These are phyloP conservation scores for Vannuccia rotundouncinata DNA, from an alignment of 2,888 invertebrate species.

Conservation along the genomic window DNA sequence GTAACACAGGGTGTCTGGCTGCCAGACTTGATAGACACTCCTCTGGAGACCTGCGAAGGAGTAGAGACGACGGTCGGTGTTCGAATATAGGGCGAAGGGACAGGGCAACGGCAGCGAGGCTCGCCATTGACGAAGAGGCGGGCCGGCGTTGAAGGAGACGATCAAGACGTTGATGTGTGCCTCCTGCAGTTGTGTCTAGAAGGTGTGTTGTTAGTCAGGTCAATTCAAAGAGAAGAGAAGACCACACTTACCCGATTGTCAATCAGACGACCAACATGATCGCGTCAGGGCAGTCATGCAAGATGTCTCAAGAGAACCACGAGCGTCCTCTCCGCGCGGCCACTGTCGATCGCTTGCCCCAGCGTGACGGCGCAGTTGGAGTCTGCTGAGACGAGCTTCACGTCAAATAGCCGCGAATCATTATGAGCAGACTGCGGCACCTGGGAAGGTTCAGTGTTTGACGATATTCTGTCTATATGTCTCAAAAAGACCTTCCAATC, in stretches of 20 bases:
- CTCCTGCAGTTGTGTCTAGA: not conserved
- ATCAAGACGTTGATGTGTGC: not conserved
- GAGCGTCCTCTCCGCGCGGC: not conserved
- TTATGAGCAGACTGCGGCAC: too few relatives aligned
- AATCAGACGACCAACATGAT: not conserved
- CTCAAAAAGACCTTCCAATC: too few relatives aligned
- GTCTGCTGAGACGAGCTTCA: too few relatives aligned
- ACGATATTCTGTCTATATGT: too few relatives aligned
- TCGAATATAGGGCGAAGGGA: not conserved
- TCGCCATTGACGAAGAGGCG: not conserved
- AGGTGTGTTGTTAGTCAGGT: too few relatives aligned
- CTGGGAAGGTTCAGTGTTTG: too few relatives aligned
- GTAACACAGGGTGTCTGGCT: not conserved
- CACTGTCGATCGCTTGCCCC: too few relatives aligned
- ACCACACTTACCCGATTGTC: not conserved
- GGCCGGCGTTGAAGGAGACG: not conserved
- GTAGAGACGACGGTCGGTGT: not conserved
- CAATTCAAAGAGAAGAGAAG: not conserved
- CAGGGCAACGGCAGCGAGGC: not conserved
- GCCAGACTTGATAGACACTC: not conserved
- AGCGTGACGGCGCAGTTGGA: too few relatives aligned
- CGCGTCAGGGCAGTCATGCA: not conserved
- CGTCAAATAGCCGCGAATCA: too few relatives aligned
- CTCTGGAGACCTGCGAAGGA: not conserved
- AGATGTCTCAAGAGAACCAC: not conserved